phyloP scores from a whole-genome alignment of 2,113 vertebrate genomes.

The Epinephelus moara region DNA sequence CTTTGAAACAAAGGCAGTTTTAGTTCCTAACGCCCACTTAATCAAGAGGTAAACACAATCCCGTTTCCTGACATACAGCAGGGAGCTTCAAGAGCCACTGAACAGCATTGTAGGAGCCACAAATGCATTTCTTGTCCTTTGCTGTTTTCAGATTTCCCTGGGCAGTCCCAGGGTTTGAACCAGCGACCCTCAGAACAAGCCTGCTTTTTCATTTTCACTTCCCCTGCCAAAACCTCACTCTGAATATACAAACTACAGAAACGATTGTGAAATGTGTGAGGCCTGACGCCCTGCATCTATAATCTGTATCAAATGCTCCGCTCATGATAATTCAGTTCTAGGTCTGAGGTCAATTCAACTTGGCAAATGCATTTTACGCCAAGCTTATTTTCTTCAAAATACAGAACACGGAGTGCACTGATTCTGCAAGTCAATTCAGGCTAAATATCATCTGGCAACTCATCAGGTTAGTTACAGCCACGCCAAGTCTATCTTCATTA shows the following conservation, averaged over 20 bases:
- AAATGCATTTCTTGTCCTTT: neutral
- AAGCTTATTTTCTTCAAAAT: neutral
- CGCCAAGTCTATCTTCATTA: slow-evolving; percentile 73
- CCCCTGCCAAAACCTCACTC: neutral
- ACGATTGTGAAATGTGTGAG: slow-evolving; percentile 3
- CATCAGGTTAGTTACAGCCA: slow-evolving; percentile 64
- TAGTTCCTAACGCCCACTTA: neutral
- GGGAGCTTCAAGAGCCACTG: neutral
- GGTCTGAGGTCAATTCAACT: slow-evolving; percentile 19
- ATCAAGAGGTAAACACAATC: neutral
- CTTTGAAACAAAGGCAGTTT: neutral
- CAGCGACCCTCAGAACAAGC: slow-evolving; percentile 4
- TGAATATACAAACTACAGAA: neutral
- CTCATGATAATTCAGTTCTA: slow-evolving; percentile 15
- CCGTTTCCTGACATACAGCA: neutral
- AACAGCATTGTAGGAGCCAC: neutral
- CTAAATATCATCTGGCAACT: slow-evolving; percentile 57
- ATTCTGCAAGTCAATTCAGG: slow-evolving; percentile 25
- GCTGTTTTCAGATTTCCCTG: slow-evolving; percentile 5
- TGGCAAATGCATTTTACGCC: slow-evolving; percentile 19
- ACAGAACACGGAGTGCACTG: neutral
- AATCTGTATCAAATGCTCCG: slow-evolving; percentile 11
- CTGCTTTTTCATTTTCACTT: neutral
- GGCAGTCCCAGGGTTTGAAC: slow-evolving; percentile 34
- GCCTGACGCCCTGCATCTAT: neutral